These are phyloP conservation scores for Oreochromis spilurus DNA, from an alignment of 2,113 vertebrate species.

Conservation along the genomic window DNA sequence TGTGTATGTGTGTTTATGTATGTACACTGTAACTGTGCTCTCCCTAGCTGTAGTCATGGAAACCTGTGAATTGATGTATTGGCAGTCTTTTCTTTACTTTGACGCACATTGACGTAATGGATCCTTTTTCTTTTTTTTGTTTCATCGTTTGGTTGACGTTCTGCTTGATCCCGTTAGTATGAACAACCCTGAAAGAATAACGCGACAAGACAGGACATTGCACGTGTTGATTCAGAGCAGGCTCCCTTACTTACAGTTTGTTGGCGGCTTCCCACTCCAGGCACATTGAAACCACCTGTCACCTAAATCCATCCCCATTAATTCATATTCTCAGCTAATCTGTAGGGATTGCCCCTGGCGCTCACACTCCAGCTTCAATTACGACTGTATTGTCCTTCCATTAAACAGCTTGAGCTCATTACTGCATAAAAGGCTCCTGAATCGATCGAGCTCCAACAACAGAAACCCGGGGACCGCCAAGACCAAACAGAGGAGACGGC, in stretches of 20 bases:
- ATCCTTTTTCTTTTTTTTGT: background rate
- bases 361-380: slow-evolving; percentile 7
- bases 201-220: slow-evolving; percentile 35
- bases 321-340: slow-evolving; percentile 41
- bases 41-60: background rate
- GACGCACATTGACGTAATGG: slow-evolving; percentile 22
- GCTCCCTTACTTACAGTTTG: background rate
- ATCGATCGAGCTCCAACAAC: slow-evolving; percentile 1
- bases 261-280: slow-evolving; percentile 9
- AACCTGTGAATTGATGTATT: slow-evolving; percentile 15
- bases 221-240: slow-evolving; percentile 35
- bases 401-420: slow-evolving; percentile 27
- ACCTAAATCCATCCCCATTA: slow-evolving; percentile 30
- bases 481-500: background rate
- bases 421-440: background rate
- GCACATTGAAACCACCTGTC: slow-evolving; percentile 34
- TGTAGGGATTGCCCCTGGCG: slow-evolving; percentile 10
- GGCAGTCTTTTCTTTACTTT: background rate
- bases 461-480: background rate
- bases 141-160: background rate
- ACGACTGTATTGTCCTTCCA: background rate
- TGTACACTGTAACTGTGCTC: background rate
- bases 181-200: slow-evolving; percentile 7
- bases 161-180: background rate
- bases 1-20: background rate